These are phyloP conservation scores for Mus minutoides DNA, from an alignment of 2,797 vertebrate species.

Conservation along the genomic window DNA sequence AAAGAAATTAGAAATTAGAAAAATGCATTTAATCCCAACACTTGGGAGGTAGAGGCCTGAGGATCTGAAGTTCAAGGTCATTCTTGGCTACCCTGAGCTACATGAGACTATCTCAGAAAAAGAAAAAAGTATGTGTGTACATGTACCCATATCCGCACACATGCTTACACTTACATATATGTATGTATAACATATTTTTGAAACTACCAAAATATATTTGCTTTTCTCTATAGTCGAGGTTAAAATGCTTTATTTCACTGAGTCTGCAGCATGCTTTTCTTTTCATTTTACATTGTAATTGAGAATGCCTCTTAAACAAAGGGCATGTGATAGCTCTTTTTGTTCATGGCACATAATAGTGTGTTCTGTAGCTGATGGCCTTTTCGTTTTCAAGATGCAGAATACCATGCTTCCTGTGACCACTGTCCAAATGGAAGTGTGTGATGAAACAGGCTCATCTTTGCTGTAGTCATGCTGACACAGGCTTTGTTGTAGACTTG, in stretches of 20 bases:
- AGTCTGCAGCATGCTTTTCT: not conserved
- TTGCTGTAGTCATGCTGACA: not conserved
- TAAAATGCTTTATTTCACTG: not conserved
- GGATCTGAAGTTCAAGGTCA: not conserved
- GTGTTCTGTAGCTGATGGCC: not conserved
- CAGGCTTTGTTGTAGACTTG: not conserved
- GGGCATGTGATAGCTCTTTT: not conserved
- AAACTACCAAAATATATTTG: not conserved
- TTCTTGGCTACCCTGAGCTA: not conserved
- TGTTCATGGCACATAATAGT: not conserved
- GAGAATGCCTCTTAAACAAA: slow-evolving; percentile 22
- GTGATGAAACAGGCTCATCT: not conserved
- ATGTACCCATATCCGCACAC: not conserved
- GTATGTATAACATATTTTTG: not conserved
- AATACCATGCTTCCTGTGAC: not conserved
- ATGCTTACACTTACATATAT: not conserved
- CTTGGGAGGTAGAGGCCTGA: not conserved
- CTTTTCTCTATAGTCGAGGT: not conserved
- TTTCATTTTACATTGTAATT: not conserved
- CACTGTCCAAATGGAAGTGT: not conserved
- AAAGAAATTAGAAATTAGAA: not conserved
- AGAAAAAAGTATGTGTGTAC: not conserved
- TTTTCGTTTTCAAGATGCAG: not conserved
- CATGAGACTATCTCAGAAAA: not conserved
- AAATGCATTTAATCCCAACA: not conserved